Evolutionary conservation across 2,888 invertebrate genomes (phyloP), one percentile per base, ranked within the genome.

Genomic region (Caenorhabditis doughertyi): DNA sequence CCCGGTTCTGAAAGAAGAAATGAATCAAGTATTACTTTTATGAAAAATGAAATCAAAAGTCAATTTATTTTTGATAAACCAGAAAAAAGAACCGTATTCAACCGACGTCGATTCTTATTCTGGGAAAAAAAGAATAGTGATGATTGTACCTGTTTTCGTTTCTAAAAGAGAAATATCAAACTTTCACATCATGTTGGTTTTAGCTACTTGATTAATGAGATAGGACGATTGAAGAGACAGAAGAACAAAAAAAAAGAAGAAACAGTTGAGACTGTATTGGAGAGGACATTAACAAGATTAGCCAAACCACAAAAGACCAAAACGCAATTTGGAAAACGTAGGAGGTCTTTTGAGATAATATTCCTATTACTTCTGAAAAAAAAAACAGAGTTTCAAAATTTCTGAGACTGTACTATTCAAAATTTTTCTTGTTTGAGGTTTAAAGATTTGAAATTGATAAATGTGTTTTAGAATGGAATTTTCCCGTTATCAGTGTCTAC

Each of bases 221-320:
- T 23, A 49, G 32, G 39, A 58, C 21, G 21, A 39, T 23, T 32
- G 32, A 39, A 64, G 49, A 56, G 35, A 55, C 7, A 42, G 23
- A 18, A 68, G 16, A 55, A 9, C 21, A n/a, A 25, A 55, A 16
- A 25, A 49, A 42, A 42, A 68, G 27, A 60, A 49, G 32, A 53
- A 64, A 62, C 58, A 25, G 23, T 68, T 39, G 60, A 51, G 51
- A 65, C 35, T 13, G 56, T 65, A 35, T 56, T 35, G 35, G 29
- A 47, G 35, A 53, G 67, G 47, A 65, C 56, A 56, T 29, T 65
- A 32, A 55, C 9, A 64, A 35, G 39, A 60, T 68, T 68, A 68
- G 77, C 53, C 77, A 77, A 77, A 77, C 77, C 77, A 62, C 77
- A 70, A 77, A 77, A 77, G 77, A 77, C 77, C 68, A 77, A 76